Base-by-base conservation (phyloP, 2,113 vertebrate species). In the Amphiprion ocellaris region DNA sequence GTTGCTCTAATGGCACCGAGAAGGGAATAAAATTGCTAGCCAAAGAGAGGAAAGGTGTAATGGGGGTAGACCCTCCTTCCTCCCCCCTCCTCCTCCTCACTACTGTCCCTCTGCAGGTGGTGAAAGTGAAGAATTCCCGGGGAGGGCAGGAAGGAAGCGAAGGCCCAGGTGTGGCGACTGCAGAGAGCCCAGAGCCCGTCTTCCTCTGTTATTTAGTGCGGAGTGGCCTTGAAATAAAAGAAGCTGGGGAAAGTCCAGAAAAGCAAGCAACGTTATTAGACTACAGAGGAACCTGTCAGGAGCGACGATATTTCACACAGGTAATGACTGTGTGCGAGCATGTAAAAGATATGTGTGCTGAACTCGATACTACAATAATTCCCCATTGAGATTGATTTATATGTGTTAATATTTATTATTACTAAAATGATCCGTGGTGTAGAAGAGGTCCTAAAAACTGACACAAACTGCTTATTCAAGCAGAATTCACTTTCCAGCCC, bases 51-150 rank as follows among this genome's bases (percentile, higher is more conserved):
- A 77, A 82, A 76, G 56, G 59, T 82, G 79, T 75, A 81, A 87
- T 60, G 33, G 63, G 69, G 41, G 33, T 39, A 50, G 82, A 58
- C 50, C 46, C 63, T 26, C 24, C 79, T 30, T 24, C 65, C 75
- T 17, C 26, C 60, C 47, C 49, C 68, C 4, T 39, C 56, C 4
- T 11, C 50, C 33, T 59, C 49, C 44, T 60, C 62, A 28, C 66
- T 56, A 56, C 69, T 83, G 74, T 86, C 81, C 76, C 53, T 74
- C 68, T 80, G 77, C 89, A 93, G 91, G 89, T 92, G 89, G 89
- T 90, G 89, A 92, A 93, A 88, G 92, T 87, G 80, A 93, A 91
- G 90, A 91, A 92, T 91, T 92, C 90, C 89, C 89, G 74, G 90
- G 91, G 87, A 85, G 87, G 88, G 86, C 87, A 90, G 89, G 88